These are phyloP conservation scores for Aramus guarauna DNA, from an alignment of 2,113 vertebrate species.

Conservation along the genomic window DNA sequence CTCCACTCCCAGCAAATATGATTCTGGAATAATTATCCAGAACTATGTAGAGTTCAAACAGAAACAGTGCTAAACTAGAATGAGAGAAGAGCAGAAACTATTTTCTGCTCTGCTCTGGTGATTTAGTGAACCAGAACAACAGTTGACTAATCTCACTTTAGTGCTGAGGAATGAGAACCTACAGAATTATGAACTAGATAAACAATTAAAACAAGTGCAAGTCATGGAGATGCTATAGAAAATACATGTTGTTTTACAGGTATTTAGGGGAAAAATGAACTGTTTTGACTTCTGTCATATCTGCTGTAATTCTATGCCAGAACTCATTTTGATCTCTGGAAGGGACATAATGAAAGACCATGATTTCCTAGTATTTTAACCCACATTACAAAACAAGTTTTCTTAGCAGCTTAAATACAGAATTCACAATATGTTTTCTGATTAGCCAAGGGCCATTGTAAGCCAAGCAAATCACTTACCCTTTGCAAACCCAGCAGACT, in stretches of 20 bases:
- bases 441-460: background rate
- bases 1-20: background rate
- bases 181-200: background rate
- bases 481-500: background rate
- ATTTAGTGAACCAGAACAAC: background rate
- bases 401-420: background rate
- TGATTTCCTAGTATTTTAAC: background rate
- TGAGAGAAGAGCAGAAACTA: background rate
- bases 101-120: background rate
- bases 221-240: background rate
- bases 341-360: background rate
- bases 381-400: background rate
- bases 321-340: background rate
- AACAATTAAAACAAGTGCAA: background rate
- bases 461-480: background rate
- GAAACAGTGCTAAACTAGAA: background rate
- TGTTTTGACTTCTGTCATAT: background rate
- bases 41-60: background rate
- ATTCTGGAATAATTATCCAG: background rate
- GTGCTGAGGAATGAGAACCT: background rate
- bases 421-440: background rate
- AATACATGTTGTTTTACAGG: background rate
- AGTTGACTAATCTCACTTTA: background rate
- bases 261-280: background rate
- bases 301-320: background rate